These are phyloP conservation scores for Amia ocellicauda DNA, from an alignment of 2,113 vertebrate genomes.

Conservation along the genomic window DNA sequence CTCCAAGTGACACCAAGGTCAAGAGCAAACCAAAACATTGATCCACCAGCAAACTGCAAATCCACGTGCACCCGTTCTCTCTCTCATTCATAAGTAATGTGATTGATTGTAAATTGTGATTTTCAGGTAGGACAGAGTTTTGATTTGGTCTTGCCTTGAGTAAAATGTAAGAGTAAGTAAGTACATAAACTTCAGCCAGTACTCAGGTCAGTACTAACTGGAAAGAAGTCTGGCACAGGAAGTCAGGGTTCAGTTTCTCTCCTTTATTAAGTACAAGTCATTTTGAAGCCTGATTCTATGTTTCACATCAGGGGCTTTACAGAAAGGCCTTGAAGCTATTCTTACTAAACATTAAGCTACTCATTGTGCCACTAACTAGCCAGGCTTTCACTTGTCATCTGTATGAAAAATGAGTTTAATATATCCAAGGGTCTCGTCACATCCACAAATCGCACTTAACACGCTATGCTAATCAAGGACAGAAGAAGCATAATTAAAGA, in stretches of 20 bases:
- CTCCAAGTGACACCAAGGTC: too few relatives aligned
- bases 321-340: conserved; percentile 3
- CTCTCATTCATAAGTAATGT: too few relatives aligned
- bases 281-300: not conserved
- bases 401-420: not conserved
- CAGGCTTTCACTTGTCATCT: not conserved
- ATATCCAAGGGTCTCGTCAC: not conserved
- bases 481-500: not conserved
- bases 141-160: too few relatives aligned
- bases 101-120: too few relatives aligned
- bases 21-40: too few relatives aligned
- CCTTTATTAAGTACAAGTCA: not conserved
- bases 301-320: not conserved
- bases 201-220: too few relatives aligned
- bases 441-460: not conserved
- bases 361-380: not conserved
- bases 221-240: too few relatives aligned
- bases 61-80: too few relatives aligned
- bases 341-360: not conserved
- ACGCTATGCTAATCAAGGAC: not conserved
- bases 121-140: too few relatives aligned
- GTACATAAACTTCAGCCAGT: too few relatives aligned
- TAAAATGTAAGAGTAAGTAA: too few relatives aligned
- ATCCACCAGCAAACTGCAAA: too few relatives aligned
- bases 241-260: not conserved